Evolutionary conservation across 2,888 invertebrate genomes (phyloP).

Genomic region (Steromphala cineraria): DNA sequence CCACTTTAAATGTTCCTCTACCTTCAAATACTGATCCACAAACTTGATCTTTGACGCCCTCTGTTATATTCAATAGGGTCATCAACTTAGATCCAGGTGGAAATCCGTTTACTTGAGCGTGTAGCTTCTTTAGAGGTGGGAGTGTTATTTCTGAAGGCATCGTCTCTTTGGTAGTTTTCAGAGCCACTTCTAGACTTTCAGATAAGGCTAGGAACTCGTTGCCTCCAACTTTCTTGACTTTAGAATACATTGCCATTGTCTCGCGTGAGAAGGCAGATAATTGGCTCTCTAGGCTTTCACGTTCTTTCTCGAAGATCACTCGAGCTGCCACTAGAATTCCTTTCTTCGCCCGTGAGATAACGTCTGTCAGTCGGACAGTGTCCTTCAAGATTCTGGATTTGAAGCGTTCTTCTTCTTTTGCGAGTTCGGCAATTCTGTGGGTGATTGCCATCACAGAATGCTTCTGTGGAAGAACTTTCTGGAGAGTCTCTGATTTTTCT

Average conservation of each 20-base stretch:
- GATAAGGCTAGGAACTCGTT: background rate
- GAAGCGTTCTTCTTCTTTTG: background rate
- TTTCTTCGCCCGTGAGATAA: background rate
- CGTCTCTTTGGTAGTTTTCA: background rate
- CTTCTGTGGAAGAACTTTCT: background rate
- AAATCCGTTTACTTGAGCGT: too few species aligned
- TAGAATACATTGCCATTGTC: background rate
- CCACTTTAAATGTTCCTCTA: too few species aligned
- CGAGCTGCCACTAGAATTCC: background rate
- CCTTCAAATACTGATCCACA: too few species aligned
- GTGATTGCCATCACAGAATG: background rate
- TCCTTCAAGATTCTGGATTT: background rate
- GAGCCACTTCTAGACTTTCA: background rate
- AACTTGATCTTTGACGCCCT: too few species aligned
- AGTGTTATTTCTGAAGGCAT: too few species aligned
- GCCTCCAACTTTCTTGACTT: background rate
- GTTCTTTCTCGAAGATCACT: background rate
- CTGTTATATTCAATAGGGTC: too few species aligned
- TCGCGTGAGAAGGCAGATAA: background rate
- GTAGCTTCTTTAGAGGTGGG: too few species aligned
- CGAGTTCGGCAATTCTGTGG: background rate
- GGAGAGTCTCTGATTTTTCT: background rate
- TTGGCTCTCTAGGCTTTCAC: background rate
- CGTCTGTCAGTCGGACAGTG: background rate
- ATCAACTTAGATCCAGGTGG: too few species aligned